phyloP scores from a whole-genome alignment of 2,888 invertebrate species.

The Ophion ellenae region DNA sequence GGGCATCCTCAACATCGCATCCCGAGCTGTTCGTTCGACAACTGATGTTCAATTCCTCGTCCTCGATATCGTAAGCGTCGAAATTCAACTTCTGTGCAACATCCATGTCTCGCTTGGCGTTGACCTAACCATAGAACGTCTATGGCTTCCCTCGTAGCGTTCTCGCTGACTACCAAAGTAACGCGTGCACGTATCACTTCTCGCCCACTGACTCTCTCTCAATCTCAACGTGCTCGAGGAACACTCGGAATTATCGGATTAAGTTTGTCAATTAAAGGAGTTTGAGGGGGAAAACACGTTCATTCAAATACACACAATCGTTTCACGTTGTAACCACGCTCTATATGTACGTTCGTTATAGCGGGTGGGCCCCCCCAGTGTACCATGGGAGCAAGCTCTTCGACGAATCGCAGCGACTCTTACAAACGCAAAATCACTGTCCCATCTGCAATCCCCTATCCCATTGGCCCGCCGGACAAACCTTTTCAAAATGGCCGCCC shows the following conservation, averaged over 20 bases:
- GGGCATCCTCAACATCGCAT: conserved; percentile 87
- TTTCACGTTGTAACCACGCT: conserved; percentile 71
- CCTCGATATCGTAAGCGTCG: conserved; percentile 81
- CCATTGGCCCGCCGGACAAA: conserved; percentile 69
- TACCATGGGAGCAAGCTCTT: conserved; percentile 64
- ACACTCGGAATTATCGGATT: conserved; percentile 50
- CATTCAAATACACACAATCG: conserved; percentile 72
- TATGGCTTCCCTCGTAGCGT: conserved; percentile 20
- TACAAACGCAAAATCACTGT: conserved; percentile 42
- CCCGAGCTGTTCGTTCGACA: conserved; percentile 84
- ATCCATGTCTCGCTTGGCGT: conserved; percentile 75
- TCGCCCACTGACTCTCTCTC: conserved; percentile 51
- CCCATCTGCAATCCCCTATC: conserved; percentile 46
- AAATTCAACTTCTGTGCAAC: conserved; percentile 81
- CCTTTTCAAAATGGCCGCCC: conserved; percentile 56
- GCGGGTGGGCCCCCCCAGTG: conserved; percentile 75
- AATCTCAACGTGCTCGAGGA: not conserved
- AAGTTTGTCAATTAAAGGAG: conserved; percentile 60
- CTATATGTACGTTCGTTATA: conserved; percentile 75
- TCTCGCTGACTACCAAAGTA: not conserved
- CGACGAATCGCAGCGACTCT: conserved; percentile 69
- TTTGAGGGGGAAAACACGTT: conserved; percentile 65
- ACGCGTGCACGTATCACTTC: conserved; percentile 31
- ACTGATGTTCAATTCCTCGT: conserved; percentile 86
- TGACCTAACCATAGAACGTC: conserved; percentile 55